phyloP scores from a whole-genome alignment of 1,140 invertebrate species.

The Chironomus tepperi region DNA sequence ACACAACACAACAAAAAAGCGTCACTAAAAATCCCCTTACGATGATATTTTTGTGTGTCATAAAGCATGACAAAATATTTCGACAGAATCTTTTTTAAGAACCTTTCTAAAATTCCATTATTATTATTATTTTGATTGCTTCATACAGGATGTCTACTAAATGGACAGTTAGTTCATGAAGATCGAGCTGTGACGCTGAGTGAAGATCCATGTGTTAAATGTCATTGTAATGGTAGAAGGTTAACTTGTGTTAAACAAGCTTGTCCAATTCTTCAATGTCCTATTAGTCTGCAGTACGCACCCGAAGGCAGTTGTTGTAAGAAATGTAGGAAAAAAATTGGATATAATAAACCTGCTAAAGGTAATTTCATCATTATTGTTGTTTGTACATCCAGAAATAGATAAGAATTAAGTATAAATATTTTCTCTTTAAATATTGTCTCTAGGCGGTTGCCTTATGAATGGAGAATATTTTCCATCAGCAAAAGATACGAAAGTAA shows the following conservation, averaged over 20 bases:
- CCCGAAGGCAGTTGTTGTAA: conserved; percentile 75
- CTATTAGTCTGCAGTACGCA: conserved; percentile 51
- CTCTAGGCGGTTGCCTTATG: conserved; percentile 55
- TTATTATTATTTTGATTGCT: conserved; percentile 12
- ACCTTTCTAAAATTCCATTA: too few species aligned
- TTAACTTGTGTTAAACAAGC: conserved; percentile 73
- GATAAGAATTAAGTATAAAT: too few species aligned
- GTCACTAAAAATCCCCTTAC: too few species aligned
- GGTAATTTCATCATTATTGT: conserved; percentile 17
- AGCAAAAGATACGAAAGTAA: conserved; percentile 48
- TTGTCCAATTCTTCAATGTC: conserved; percentile 76
- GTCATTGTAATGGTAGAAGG: conserved; percentile 64
- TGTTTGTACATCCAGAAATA: neutral
- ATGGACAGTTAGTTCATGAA: conserved; percentile 54
- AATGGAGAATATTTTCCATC: conserved; percentile 50
- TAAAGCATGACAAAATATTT: too few species aligned
- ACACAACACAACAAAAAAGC: too few species aligned
- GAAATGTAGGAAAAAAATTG: conserved; percentile 55
- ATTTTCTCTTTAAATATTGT: conserved; percentile 26
- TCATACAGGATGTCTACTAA: conserved; percentile 65
- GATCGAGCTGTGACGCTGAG: conserved; percentile 66
- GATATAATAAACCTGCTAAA: conserved; percentile 40
- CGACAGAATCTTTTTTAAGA: too few species aligned
- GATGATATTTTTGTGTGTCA: too few species aligned
- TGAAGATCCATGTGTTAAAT: conserved; percentile 80